Evolutionary conservation across 2,797 vertebrate species (phyloP), one percentile per base, ranked within the genome.

Genomic region (Percopsis omiscomaycus): DNA sequence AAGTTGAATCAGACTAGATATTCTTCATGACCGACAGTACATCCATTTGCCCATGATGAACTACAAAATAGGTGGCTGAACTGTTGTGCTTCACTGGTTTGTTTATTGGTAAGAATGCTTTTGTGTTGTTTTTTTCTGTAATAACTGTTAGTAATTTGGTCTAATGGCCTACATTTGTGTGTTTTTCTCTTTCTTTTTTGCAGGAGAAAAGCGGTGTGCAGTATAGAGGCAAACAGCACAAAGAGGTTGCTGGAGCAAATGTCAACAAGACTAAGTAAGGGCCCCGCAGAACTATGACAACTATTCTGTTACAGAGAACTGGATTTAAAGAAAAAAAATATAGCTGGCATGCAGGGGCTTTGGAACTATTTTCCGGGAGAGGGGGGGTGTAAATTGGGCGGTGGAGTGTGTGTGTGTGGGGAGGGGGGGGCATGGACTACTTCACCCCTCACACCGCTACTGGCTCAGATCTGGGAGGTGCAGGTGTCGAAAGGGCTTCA

Each of bases 121-220:
- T 59, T 13, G 14, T 12, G 54, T 16, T 53, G 27, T 14, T 74
- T 64, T 63, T 66, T 77, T 46, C 32, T 37, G 51, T 64, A 30
- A 56, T 75, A 65, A 77, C 42, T 45, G 14, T 16, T 48, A 22
- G 22, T 27, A 49, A n/a, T 47, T 59, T 50, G 56, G 59, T 74
- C 51, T 67, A 22, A 66, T 42, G 63, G 53, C 71, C 22, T 65
- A 61, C 66, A 54, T 65, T 32, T 51, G 30, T 66, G 45, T 71
- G 28, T 71, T 10, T 63, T 10, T 73, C 30, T 11, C 81, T 83
- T 56, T 48, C 22, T 30, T 32, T 47, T 49, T 47, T 93, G 74
- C 89, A 99, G 97, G 97, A 98, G 93, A 98, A 97, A 92, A 98
- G 93, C 90, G 93, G 92, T 81, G 90, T 89, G 75, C 94, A 95